Evolutionary conservation across 2,888 invertebrate genomes (phyloP), one percentile per base, ranked within the genome.

Genomic region (Tethea ocularis): DNA sequence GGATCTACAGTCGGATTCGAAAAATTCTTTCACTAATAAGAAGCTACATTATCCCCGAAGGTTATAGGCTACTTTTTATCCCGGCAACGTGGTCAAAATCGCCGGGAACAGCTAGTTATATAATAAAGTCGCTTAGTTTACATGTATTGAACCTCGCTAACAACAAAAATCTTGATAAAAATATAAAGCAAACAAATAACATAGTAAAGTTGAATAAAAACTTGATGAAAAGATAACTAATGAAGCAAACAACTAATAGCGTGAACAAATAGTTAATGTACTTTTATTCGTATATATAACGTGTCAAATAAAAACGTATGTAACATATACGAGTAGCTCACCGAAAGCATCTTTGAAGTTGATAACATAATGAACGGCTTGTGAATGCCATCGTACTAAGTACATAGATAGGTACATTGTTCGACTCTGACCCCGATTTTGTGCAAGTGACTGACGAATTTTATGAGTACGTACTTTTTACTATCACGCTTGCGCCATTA

Each of bases 381-480:
- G 33, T 46, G 2, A 20, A 20, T 33, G 33, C 46, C 20, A 46
- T 20, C 17, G 46, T 46, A 20, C 46, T 20, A 10, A 20, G 20
- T 46, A 46, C 10, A n/a, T 15, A 8, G 2, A 46, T 15, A 10
- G 8, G 15, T 46, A n/a, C 46, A 46, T 46, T 46, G 46, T 46
- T 20, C 46, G 20, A 46, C 20, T 17, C 2, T 46, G 46, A 46
- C 46, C 46, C 46, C 46, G 46, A 41, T 46, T 46, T 46, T 46
- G 17, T 46, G n/a, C 46, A 46, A 46, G n/a, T 46, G 46, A 46
- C 46, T n/a, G 20, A 46, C 17, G 20, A 46, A n/a, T 20, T 46
- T 46, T 46, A 46, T 20, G 46, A 46, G 46, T 46, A n/a, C 46
- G 20, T 20, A 46, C 46, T 20, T 46, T 46, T 46, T 46, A 46